Evolutionary conservation across 2,113 vertebrate genomes (phyloP).

Genomic region (Archilochus colubris): DNA sequence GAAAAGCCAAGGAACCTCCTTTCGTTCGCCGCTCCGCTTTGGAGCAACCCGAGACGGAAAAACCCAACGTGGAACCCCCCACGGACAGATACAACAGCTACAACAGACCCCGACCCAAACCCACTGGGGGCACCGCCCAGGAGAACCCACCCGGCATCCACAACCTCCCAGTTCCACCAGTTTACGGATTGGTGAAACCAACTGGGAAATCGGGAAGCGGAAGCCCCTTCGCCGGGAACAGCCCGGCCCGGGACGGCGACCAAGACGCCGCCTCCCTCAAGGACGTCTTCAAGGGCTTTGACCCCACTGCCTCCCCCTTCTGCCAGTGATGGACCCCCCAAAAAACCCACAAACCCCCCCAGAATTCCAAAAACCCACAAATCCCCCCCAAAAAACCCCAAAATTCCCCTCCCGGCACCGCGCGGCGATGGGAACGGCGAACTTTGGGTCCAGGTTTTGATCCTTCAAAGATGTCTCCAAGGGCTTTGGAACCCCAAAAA

Average conservation of each 20-base stretch:
- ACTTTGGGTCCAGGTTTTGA: too few relatives aligned
- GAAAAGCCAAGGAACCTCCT: slow-evolving; percentile 87
- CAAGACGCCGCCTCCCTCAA: slow-evolving; percentile 91
- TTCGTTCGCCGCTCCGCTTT: slow-evolving; percentile 89
- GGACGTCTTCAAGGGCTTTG: slow-evolving; percentile 97
- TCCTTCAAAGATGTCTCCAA: too few relatives aligned
- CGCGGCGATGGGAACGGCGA: too few relatives aligned
- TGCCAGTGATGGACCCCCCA: slow-evolving; percentile 79
- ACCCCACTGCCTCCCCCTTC: slow-evolving; percentile 94
- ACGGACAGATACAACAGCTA: slow-evolving; percentile 95
- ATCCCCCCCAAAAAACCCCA: too few relatives aligned
- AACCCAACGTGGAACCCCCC: background rate
- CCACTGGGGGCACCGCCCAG: background rate
- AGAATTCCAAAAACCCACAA: too few relatives aligned
- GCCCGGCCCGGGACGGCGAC: slow-evolving; percentile 81
- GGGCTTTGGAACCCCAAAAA: too few relatives aligned
- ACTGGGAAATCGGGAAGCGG: slow-evolving; percentile 79
- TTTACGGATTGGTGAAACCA: slow-evolving; percentile 88
- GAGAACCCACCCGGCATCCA: slow-evolving; percentile 76
- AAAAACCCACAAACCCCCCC: too few relatives aligned
- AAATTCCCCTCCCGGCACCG: too few relatives aligned
- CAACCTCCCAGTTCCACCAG: slow-evolving; percentile 86
- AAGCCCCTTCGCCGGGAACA: slow-evolving; percentile 89
- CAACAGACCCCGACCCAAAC: slow-evolving; percentile 88
- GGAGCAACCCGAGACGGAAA: slow-evolving; percentile 86